Conservation (phyloP, 2,888 invertebrate species). For the Aplocera efformata region DNA sequence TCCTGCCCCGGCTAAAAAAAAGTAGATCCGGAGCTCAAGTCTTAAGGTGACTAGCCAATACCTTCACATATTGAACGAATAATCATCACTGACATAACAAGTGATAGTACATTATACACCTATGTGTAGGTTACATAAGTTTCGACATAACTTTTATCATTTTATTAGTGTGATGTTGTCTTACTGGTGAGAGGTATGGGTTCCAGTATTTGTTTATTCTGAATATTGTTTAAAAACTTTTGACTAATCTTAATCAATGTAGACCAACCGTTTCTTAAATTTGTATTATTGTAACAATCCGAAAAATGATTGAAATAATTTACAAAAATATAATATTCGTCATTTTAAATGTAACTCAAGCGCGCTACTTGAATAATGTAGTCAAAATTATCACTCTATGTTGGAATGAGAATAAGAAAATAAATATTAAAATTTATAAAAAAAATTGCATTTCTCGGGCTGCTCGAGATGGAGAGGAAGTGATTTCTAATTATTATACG, state of each 20-base stretch:
- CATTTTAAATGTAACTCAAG: conserved; percentile 61
- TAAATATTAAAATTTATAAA: conserved; percentile 47
- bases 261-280: conserved; percentile 55
- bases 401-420: conserved; percentile 70
- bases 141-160: conserved; percentile 1
- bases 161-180: conserved; percentile 7
- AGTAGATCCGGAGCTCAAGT: no score
- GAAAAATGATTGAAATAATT: conserved; percentile 59
- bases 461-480: conserved; percentile 25
- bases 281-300: conserved; percentile 45
- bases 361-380: conserved; percentile 50
- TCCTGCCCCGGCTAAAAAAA: no score
- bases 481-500: conserved; percentile 20
- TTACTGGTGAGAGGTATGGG: no score
- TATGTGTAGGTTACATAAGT: conserved; percentile 22
- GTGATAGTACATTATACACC: conserved; percentile 3
- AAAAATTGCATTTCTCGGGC: conserved; percentile 33
- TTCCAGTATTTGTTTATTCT: no score
- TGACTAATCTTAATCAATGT: conserved; percentile 33
- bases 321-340: conserved; percentile 71
- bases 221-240: neutral
- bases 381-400: conserved; percentile 58
- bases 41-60: conserved; percentile 18
- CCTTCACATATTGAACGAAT: neutral
- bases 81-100: conserved; percentile 2